Percentiles rank a stretch among this genome's conserved stretches.
Evolutionary conservation across 2,888 invertebrate genomes (phyloP).

Genomic region (Sphaeridia pumilis): DNA sequence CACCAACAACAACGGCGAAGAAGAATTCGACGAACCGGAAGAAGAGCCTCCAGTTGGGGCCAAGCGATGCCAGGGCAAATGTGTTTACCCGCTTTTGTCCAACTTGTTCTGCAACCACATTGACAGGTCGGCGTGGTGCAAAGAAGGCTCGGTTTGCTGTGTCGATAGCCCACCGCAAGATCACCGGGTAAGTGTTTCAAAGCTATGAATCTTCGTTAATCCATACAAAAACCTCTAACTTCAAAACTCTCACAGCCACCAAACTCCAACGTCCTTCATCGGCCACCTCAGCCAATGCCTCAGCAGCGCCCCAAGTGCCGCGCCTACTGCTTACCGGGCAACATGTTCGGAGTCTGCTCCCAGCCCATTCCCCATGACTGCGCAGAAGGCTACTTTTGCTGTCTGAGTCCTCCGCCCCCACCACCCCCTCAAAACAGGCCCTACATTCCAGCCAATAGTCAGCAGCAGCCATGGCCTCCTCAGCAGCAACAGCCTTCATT

Average conservation of each 20-base stretch:
- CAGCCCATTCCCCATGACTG: conserved; percentile 21
- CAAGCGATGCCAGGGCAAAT: conserved; percentile 60
- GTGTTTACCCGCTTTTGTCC: conserved; percentile 68
- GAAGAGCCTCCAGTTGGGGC: conserved; percentile 4
- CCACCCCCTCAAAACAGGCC: conserved; percentile 39
- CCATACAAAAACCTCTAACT: too few relatives aligned
- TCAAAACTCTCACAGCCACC: too few relatives aligned
- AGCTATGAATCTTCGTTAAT: too few relatives aligned
- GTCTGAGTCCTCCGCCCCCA: conserved; percentile 39
- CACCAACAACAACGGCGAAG: conserved; percentile 3
- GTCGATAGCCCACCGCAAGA: conserved; percentile 3
- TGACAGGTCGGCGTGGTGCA: conserved; percentile 61
- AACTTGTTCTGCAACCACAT: conserved; percentile 69
- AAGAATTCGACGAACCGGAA: conserved; percentile 8
- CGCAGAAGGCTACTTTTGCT: conserved; percentile 16
- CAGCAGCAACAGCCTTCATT: not conserved
- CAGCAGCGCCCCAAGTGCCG: conserved; percentile 47
- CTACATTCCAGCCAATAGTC: not conserved
- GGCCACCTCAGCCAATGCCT: conserved; percentile 5
- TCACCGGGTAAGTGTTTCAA: conserved; percentile 3
- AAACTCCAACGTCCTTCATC: not conserved
- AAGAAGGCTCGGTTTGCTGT: conserved; percentile 10
- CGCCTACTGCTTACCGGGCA: conserved; percentile 54
- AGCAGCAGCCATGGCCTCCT: not conserved
- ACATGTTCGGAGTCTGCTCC: conserved; percentile 19